These are phyloP conservation scores for Uropetala carovei DNA, from an alignment of 2,888 invertebrate species.

Conservation along the genomic window DNA sequence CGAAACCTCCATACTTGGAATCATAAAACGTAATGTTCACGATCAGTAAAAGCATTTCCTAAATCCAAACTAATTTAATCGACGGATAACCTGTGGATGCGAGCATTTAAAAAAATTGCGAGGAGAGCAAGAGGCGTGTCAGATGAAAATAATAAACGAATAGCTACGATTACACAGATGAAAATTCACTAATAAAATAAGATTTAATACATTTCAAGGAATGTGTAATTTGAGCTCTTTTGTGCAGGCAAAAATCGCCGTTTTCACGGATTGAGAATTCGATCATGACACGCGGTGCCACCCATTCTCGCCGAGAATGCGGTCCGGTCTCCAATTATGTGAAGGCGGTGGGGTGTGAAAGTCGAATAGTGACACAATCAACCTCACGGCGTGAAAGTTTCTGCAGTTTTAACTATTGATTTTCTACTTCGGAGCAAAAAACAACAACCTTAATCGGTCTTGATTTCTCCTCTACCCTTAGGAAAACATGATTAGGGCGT, in stretches of 20 bases:
- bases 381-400: not conserved
- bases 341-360: constrained; percentile 36
- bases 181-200: no score
- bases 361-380: constrained; percentile 50
- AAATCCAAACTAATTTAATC: no score
- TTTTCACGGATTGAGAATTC: not conserved
- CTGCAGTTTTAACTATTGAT: not conserved
- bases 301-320: not conserved
- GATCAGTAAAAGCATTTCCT: no score
- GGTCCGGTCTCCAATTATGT: constrained; percentile 13
- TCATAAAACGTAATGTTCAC: no score
- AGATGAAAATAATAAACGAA: no score
- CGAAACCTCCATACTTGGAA: no score
- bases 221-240: not conserved
- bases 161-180: no score
- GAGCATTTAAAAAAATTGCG: no score
- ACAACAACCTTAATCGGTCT: not conserved
- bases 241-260: not conserved
- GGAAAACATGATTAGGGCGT: not conserved
- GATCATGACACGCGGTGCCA: not conserved
- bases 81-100: no score
- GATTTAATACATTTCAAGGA: no score
- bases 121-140: no score
- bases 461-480: not conserved
- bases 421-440: not conserved